A percentile compares a stretch with the other conserved stretches of the same genome.
These are phyloP conservation scores for Porites australiensis DNA, from an alignment of 64 coral and sea anemone genomes.

Conservation along the genomic window DNA sequence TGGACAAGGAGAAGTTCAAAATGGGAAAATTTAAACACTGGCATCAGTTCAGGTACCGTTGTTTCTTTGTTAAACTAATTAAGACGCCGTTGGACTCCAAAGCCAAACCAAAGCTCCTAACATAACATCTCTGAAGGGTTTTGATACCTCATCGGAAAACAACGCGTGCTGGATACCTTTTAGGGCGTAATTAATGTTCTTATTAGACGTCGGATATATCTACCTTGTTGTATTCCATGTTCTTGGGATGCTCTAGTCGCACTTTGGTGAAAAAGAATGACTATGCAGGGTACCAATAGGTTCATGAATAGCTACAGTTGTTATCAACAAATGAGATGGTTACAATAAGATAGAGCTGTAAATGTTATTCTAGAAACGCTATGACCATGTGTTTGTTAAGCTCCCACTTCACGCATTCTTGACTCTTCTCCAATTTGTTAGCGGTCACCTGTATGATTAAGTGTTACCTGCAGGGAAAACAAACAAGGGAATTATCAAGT, in stretches of 20 bases:
- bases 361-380: not conserved
- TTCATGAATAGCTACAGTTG: conserved; percentile 1
- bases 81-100: too few species aligned
- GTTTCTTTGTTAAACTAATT: too few species aligned
- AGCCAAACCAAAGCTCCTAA: too few species aligned
- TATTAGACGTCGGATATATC: not conserved
- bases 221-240: conserved; percentile 23
- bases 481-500: not conserved
- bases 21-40: too few species aligned
- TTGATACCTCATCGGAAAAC: too few species aligned
- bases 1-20: too few species aligned
- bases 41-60: too few species aligned
- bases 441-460: not conserved
- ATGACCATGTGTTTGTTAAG: not conserved
- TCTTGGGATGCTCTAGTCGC: not conserved
- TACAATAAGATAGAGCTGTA: not conserved
- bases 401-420: not conserved
- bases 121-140: too few species aligned
- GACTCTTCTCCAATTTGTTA: not conserved
- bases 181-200: not conserved
- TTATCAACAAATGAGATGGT: not conserved
- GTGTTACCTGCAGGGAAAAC: not conserved
- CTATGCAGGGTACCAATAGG: not conserved
- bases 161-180: too few species aligned
- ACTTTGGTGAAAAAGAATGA: not conserved